Evolutionary conservation across 2,797 vertebrate genomes (phyloP), one percentile per base, ranked within the genome.

Genomic region (Serranus cabrilla): DNA sequence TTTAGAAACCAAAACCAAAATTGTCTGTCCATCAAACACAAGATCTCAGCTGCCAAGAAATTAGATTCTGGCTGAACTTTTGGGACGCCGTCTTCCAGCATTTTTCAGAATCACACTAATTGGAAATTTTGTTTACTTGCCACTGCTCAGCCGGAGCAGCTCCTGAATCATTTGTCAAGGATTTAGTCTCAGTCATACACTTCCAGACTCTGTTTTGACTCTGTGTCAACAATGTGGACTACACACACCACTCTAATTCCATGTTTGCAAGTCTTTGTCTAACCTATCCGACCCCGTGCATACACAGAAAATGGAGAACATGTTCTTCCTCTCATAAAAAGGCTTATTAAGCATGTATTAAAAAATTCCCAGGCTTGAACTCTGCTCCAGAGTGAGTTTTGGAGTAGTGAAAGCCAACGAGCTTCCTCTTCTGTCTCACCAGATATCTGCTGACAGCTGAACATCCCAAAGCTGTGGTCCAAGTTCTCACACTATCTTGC

Each of bases 401-500:
- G 20, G 39, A 50, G 11, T 60, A 76, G 71, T 67, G 82, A 89
- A 88, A 88, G 25, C 7, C 8, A 10, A 25, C 39, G 1, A 52
- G 43, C 20, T 87, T 90, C 86, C 80, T 69, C 60, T 82, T 83
- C 52, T 74, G 25, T 70, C 40, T 68, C 57, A 7, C 9, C 10
- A 49, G 2, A 61, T 10, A 57, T 75, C 80, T 84, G 57, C 81
- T 86, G 74, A 72, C 61, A 51, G 10, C 55, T 16, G 7, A 16
- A 21, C 2, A 10, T 27, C 57, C 18, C 43, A 18, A 39, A 14
- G 37, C 17, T 5, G 20, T 11, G 0, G 37, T 47, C 8, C 8
- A 39, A 61, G 17, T 47, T 60, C 31, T 66, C 40, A 49, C 51
- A 34, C 43, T 0, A 7, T 49, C 47, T 18, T 46, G 12, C 34